Evolutionary conservation across 2,797 vertebrate species (phyloP).

Genomic region (Hapalemur alaotrensis): DNA sequence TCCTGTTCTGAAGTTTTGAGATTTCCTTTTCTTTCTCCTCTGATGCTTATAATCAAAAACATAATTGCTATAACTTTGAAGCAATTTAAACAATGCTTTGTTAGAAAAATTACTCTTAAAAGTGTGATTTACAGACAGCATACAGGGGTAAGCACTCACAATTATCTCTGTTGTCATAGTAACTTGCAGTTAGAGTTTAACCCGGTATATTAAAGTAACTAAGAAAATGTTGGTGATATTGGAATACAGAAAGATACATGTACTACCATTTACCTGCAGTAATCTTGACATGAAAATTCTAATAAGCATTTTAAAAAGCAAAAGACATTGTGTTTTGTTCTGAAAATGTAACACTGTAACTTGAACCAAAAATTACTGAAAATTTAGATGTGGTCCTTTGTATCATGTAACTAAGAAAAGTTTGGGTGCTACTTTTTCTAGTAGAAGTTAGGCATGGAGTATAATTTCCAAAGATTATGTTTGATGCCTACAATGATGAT

Average conservation of each 20-base stretch:
- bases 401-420: background rate
- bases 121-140: slow-evolving; percentile 57
- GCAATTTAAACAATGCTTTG: slow-evolving; percentile 65
- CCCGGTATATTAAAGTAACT: slow-evolving; percentile 6
- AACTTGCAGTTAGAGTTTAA: slow-evolving; percentile 47
- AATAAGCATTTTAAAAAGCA: slow-evolving; percentile 41
- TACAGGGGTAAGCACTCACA: slow-evolving; percentile 14
- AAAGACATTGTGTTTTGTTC: slow-evolving; percentile 28
- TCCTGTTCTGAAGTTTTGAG: background rate
- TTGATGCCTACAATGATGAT: background rate
- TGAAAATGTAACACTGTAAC: background rate
- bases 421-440: background rate
- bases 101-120: slow-evolving; percentile 62
- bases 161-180: slow-evolving; percentile 70
- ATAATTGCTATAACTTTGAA: slow-evolving; percentile 54
- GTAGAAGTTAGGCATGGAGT: background rate
- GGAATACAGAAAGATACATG: background rate
- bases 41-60: slow-evolving; percentile 26
- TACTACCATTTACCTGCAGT: background rate
- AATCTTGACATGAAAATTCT: background rate
- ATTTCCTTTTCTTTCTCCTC: slow-evolving; percentile 33
- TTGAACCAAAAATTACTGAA: slow-evolving; percentile 30
- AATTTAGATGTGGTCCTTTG: background rate
- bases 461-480: background rate
- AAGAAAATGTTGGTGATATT: background rate